phyloP scores from a whole-genome alignment of 2,888 invertebrate genomes.

The Belgica antarctica region DNA sequence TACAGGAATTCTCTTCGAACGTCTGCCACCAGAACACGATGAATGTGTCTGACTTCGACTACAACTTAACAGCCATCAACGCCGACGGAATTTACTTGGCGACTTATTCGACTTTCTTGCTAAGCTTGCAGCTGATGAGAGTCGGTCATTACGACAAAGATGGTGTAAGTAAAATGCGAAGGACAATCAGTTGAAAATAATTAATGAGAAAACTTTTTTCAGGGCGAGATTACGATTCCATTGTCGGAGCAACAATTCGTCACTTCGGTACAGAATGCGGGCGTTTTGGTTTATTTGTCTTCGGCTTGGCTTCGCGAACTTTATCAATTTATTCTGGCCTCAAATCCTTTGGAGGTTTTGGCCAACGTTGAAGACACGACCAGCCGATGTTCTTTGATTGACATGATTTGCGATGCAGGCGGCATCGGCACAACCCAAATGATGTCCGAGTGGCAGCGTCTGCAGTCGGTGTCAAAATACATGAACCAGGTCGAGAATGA shows the following conservation, averaged over 20 bases:
- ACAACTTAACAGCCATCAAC: constrained; percentile 73
- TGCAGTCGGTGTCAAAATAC: constrained; percentile 67
- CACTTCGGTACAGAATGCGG: constrained; percentile 87
- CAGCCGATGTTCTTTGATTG: constrained; percentile 53
- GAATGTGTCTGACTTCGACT: constrained; percentile 56
- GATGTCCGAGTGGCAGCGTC: constrained; percentile 80
- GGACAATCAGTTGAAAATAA: neutral
- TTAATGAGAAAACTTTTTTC: constrained; percentile 9
- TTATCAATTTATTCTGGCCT: constrained; percentile 79
- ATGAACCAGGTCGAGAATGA: constrained; percentile 60
- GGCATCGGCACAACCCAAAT: constrained; percentile 80
- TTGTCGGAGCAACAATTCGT: constrained; percentile 85
- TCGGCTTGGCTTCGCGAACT: constrained; percentile 91
- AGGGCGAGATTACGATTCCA: constrained; percentile 56
- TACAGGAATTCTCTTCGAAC: constrained; percentile 88
- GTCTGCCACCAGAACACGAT: constrained; percentile 74
- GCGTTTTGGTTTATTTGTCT: constrained; percentile 87
- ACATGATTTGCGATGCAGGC: constrained; percentile 68
- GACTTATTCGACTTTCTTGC: constrained; percentile 77
- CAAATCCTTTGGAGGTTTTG: constrained; percentile 54
- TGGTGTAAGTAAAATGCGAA: constrained; percentile 52
- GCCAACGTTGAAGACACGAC: constrained; percentile 51
- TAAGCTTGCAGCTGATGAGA: constrained; percentile 76
- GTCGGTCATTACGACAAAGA: constrained; percentile 70
- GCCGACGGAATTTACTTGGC: constrained; percentile 93